Conservation (phyloP, 2,113 vertebrate species). For the Natator depressus region DNA sequence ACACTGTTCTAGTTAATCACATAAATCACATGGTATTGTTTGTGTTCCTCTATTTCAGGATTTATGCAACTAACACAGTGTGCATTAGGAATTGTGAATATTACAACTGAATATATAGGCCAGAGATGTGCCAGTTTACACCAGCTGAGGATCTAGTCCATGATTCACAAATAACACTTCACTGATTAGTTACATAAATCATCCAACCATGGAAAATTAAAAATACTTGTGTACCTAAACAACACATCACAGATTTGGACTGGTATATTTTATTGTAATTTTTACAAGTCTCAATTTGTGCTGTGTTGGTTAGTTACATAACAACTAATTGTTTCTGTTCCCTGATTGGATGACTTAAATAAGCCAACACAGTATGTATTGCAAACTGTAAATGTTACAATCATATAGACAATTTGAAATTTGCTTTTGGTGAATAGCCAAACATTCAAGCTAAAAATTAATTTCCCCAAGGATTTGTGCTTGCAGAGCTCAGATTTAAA, state of each 20-base stretch:
- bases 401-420: neutral
- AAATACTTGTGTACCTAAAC: neutral
- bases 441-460: neutral
- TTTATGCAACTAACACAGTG: neutral
- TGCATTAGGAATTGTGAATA: neutral
- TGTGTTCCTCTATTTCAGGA: neutral
- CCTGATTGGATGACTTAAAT: neutral
- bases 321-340: neutral
- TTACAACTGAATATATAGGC: neutral
- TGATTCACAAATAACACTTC: accelerated
- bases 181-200: neutral
- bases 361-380: neutral
- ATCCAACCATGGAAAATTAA: neutral
- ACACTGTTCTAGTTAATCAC: neutral
- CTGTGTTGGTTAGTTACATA: neutral
- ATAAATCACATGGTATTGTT: neutral
- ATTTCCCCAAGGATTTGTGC: neutral
- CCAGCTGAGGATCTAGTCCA: neutral
- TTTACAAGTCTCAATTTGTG: neutral
- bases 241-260: neutral
- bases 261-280: neutral
- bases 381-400: neutral
- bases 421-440: neutral
- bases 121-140: neutral
- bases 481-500: neutral